Evolutionary conservation across 2,797 vertebrate species (phyloP), one percentile per base, ranked within the genome.

Genomic region (Dryobates pubescens): DNA sequence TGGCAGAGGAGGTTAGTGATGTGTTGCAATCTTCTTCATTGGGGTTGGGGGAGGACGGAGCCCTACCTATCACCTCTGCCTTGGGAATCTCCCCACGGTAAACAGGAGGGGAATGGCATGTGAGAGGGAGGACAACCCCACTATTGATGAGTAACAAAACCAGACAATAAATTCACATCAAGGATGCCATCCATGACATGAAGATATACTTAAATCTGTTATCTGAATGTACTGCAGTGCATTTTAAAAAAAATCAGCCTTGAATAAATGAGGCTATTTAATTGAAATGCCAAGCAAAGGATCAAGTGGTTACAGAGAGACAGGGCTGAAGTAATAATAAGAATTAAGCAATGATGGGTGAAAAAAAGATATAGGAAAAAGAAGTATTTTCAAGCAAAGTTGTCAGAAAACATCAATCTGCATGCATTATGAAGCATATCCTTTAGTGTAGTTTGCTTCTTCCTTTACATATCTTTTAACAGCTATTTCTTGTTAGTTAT

Each of bases 91-190:
- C 65, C 72, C 72, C 78, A 88, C 72, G 58, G 53, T 85, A 73
- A 94, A 76, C 59, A 75, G 74, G 68, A 94, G 73, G 34, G 82
- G 83, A 94, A 90, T 0, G 1, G 78, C 62, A 70, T 63, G 88
- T 85, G 3, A 29, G 62, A 85, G 83, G 90, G 88, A 94, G 83
- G 84, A 81, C 54, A 82, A 5, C 53, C 17, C 34, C 34, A 9
- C 30, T 38, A n/a, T 26, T 69, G 45, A 77, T 67, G 74, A 74
- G 58, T 36, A 85, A 80, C 61, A 84, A 82, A 95, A 90, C 7
- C 75, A 79, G 41, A 5, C 51, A 75, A 80, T 91, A 90, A 92
- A 95, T 91, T 70, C 45, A 70, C 47, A 11, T 93, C 62, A 77
- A 90, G 63, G 63, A 59, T 80, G 24, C 34, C 29, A 58, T 75